Conservation (phyloP, 2,797 vertebrate genomes). For the Chelidonichthys spinosus region DNA sequence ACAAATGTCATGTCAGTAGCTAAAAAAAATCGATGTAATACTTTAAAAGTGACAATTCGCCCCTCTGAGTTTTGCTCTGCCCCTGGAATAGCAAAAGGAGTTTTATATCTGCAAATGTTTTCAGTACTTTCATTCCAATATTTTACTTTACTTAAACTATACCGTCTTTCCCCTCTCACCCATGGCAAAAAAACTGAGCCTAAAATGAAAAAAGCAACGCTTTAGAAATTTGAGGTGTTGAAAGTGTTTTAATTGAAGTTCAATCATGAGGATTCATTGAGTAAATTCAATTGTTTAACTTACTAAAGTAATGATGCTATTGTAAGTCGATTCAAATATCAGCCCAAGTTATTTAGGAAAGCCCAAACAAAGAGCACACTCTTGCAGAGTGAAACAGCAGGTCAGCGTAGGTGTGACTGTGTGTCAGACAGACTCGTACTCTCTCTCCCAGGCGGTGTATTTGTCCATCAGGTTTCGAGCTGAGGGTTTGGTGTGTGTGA, state of each 20-base stretch:
- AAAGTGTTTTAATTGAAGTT: neutral
- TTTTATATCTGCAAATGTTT: no score
- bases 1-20: neutral
- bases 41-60: no score
- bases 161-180: no score
- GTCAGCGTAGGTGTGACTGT: no score
- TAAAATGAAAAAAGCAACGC: neutral
- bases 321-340: neutral
- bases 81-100: no score
- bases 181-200: no score
- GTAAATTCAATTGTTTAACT: neutral
- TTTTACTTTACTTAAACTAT: neutral
- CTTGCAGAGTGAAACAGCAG: neutral
- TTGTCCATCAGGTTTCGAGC: slow-evolving; percentile 87
- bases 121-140: neutral
- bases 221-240: neutral
- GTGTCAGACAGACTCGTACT: slow-evolving; percentile 77
- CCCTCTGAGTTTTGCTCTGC: no score
- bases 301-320: neutral
- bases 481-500: slow-evolving; percentile 92
- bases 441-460: slow-evolving; percentile 90
- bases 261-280: neutral
- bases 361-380: neutral
- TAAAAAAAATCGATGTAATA: no score
- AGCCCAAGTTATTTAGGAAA: neutral